Evolutionary conservation across 2,797 vertebrate species (phyloP).

Genomic region (Spondyliosoma cantharus): DNA sequence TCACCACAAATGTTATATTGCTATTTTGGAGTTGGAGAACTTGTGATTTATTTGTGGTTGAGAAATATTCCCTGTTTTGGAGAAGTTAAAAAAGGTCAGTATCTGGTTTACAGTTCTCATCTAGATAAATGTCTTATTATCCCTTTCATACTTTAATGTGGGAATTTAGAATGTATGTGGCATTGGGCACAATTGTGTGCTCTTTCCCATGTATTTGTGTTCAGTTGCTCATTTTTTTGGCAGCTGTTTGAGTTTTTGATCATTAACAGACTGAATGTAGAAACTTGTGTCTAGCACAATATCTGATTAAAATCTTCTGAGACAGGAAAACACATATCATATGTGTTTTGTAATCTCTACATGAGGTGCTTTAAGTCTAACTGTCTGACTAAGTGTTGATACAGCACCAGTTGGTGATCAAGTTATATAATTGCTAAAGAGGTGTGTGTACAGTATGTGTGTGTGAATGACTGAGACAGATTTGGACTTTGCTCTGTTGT

Average conservation of each 20-base stretch:
- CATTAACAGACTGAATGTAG: background rate
- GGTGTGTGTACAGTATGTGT: conserved; percentile 10
- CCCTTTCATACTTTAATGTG: background rate
- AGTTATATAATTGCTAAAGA: conserved; percentile 60
- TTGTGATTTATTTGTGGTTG: conserved; percentile 26
- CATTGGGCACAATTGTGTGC: background rate
- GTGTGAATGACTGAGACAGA: conserved; percentile 45
- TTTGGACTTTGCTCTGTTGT: conserved; percentile 84
- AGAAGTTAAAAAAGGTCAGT: conserved; percentile 50
- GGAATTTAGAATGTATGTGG: background rate
- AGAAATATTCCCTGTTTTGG: conserved; percentile 47
- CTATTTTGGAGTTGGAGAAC: conserved; percentile 50
- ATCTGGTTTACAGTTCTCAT: conserved; percentile 3
- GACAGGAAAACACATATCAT: conserved; percentile 4
- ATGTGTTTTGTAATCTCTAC: conserved; percentile 1
- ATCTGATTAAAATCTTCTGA: conserved; percentile 3
- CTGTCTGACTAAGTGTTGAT: conserved; percentile 26
- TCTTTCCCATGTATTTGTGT: background rate
- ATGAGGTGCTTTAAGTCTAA: conserved; percentile 11
- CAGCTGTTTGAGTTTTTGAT: background rate
- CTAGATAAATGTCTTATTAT: background rate
- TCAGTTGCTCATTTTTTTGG: background rate
- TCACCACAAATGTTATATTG: conserved; percentile 17
- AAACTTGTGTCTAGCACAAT: background rate
- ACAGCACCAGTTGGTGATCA: conserved; percentile 23